phyloP scores from a whole-genome alignment of 2,113 vertebrate species.

The Erythrocercus mccallii region DNA sequence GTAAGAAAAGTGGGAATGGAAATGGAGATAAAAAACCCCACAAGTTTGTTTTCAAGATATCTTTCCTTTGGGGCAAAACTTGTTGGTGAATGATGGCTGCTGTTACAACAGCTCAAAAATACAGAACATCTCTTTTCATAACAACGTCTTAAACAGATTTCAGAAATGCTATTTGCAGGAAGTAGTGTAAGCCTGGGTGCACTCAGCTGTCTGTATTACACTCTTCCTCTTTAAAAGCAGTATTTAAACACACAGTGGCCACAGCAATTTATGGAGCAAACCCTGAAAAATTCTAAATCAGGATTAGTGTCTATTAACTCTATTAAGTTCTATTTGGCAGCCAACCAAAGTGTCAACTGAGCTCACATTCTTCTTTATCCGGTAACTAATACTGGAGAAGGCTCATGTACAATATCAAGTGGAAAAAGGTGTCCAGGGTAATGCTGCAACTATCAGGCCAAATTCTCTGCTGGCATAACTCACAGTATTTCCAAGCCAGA shows the following conservation, averaged over 20 bases:
- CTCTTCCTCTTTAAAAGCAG: neutral
- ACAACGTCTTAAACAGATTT: neutral
- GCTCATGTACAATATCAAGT: neutral
- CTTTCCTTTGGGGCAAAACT: neutral
- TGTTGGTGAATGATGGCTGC: neutral
- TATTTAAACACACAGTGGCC: neutral
- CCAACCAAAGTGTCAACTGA: slow-evolving; percentile 11
- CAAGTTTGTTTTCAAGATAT: neutral
- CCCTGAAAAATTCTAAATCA: slow-evolving; percentile 29
- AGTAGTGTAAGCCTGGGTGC: neutral
- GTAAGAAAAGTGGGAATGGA: neutral
- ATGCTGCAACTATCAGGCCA: neutral
- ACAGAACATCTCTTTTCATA: neutral
- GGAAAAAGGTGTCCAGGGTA: neutral
- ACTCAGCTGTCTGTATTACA: neutral
- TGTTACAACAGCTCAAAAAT: neutral
- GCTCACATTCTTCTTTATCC: neutral
- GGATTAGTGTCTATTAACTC: slow-evolving; percentile 48
- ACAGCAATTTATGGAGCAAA: slow-evolving; percentile 14
- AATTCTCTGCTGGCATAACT: slow-evolving; percentile 35
- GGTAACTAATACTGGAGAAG: neutral
- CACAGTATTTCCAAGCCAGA: slow-evolving; percentile 2
- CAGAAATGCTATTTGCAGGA: neutral
- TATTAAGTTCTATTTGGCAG: slow-evolving; percentile 44
- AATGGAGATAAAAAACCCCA: neutral